Evolutionary conservation across 2,797 vertebrate species (phyloP), one percentile per base, ranked within the genome.

Genomic region (Scarus forsteni): DNA sequence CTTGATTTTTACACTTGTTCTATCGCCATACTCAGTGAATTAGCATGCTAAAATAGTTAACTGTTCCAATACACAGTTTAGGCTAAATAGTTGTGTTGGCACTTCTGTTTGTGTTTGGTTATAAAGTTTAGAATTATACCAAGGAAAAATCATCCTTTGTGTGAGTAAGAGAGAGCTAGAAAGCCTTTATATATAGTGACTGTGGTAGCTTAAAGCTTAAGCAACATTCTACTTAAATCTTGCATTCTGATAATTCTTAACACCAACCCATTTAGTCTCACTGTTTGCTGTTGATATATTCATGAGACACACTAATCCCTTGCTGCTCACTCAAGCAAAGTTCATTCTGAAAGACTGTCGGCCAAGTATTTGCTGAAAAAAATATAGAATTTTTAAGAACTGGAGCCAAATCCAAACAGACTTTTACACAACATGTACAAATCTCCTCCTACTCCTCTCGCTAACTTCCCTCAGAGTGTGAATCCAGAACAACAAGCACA

Each of bases 381-480:
- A 53, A 58, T 40, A 56, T 60, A 55, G 27, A 80, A 65, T 48
- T 55, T 63, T 75, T 10, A 46, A 66, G 12, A 72, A 55, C 34
- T 54, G 3, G 43, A 54, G 67, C 73, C 58, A 75, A 55, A 76
- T 57, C 77, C 54, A 70, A 75, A 80, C 65, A 63, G 75, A 80
- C 74, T 76, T 81, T 73, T 66, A 57, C 64, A 75, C 75, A 79
- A 77, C 68, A 75, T 75, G 67, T 40, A 70, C 71, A 72, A 60
- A 75, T 77, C 73, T 67, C 81, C 83, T 81, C 79, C 81, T 60
- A 38, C 65, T 72, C 66, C 66, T 77, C 49, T 60, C 39, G 68
- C 62, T 69, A 61, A 74, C 83, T 79, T 79, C 70, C 71, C 45
- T 72, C 66, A 42, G 62, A 81, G 77, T 85, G 75, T 66, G 85